Percentiles rank a stretch among this genome's conserved stretches.
Conservation (phyloP, 1,140 invertebrate species). For the Drosophila bipectinata region DNA sequence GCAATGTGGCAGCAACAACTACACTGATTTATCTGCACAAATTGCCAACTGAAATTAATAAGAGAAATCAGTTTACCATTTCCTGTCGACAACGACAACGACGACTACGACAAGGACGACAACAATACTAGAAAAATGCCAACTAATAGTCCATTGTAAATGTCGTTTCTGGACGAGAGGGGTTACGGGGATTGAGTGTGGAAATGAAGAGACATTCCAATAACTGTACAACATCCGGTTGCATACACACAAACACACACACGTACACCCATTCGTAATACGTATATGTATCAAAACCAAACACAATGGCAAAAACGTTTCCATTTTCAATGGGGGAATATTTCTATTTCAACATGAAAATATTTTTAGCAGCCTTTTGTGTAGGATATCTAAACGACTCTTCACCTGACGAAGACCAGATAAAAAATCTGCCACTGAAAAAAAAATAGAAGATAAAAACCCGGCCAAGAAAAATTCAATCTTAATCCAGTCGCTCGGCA, state of each 20-base stretch:
- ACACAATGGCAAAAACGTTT: slow-evolving; percentile 75
- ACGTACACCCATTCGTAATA: neutral
- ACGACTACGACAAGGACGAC: slow-evolving; percentile 21
- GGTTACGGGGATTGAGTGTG: slow-evolving; percentile 1
- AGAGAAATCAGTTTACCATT: slow-evolving; percentile 77
- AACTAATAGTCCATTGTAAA: slow-evolving; percentile 70
- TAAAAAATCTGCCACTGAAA: slow-evolving; percentile 44
- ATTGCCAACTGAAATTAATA: slow-evolving; percentile 77
- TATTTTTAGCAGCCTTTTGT: slow-evolving; percentile 69
- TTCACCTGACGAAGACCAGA: slow-evolving; percentile 67
- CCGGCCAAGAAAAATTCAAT: slow-evolving; percentile 62
- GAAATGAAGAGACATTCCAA: slow-evolving; percentile 68
- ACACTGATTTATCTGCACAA: slow-evolving; percentile 66
- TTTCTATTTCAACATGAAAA: slow-evolving; percentile 78
- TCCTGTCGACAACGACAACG: slow-evolving; percentile 52
- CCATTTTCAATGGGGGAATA: slow-evolving; percentile 73
- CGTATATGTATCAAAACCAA: neutral
- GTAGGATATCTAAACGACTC: slow-evolving; percentile 60
- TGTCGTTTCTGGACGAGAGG: neutral
- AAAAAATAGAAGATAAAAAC: slow-evolving; percentile 26
- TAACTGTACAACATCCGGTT: slow-evolving; percentile 77
- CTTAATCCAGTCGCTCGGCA: slow-evolving; percentile 66
- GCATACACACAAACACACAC: slow-evolving; percentile 31
- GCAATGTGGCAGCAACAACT: slow-evolving; percentile 39
- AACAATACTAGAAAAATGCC: slow-evolving; percentile 62